Evolutionary conservation across 2,888 invertebrate species (phyloP).

Genomic region (Scelioninae gen. 2): DNA sequence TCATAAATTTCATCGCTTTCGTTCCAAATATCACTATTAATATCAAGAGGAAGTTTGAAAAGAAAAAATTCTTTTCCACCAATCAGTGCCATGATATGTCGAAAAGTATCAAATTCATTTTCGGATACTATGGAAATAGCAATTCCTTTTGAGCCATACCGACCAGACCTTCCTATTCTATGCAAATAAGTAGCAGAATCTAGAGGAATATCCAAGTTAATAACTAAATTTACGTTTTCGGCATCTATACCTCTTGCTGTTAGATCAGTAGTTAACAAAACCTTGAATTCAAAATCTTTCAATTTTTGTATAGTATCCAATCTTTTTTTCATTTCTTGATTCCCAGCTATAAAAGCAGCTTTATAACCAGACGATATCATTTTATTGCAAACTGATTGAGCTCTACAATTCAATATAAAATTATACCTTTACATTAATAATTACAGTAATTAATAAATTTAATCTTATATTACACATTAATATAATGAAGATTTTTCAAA

Average conservation of each 20-base stretch:
- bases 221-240: constrained; percentile 92
- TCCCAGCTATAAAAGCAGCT: constrained; percentile 85
- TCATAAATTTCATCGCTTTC: constrained; percentile 64
- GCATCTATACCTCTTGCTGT: constrained; percentile 96
- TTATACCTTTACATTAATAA: too few relatives aligned
- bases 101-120: constrained; percentile 79
- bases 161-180: constrained; percentile 95
- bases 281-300: constrained; percentile 87
- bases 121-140: constrained; percentile 86
- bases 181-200: constrained; percentile 92
- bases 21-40: constrained; percentile 69
- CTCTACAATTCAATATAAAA: constrained; percentile 76
- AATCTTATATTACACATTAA: too few relatives aligned
- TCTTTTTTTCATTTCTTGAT: constrained; percentile 87
- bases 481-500: too few relatives aligned
- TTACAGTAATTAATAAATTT: too few relatives aligned
- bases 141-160: constrained; percentile 91
- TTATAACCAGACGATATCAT: constrained; percentile 86
- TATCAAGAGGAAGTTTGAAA: constrained; percentile 74
- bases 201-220: constrained; percentile 92
- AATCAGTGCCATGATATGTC: constrained; percentile 78
- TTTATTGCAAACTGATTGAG: constrained; percentile 85
- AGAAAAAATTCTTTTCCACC: constrained; percentile 77
- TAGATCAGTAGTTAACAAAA: constrained; percentile 93
- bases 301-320: constrained; percentile 85